Evolutionary conservation across 64 coral and sea anemone species (phyloP).

Genomic region (Platygyra sinensis): DNA sequence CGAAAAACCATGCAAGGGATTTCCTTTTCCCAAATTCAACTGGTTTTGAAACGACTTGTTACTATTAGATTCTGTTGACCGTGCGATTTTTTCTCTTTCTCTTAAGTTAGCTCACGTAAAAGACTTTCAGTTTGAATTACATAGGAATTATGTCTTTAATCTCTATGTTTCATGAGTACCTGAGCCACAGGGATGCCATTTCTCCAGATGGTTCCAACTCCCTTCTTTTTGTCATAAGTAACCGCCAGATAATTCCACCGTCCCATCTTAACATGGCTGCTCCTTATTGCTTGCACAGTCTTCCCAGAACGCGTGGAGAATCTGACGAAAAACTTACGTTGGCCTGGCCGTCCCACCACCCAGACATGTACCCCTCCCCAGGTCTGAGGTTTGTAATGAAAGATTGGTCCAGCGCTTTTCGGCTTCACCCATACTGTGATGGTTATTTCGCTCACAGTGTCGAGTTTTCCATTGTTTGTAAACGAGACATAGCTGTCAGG

Average conservation of each 20-base stretch:
- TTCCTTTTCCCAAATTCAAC: no score
- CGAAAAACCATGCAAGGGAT: no score
- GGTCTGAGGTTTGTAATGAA: constrained; percentile 43
- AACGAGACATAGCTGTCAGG: constrained; percentile 46
- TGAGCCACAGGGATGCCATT: constrained; percentile 35
- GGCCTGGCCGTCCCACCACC: constrained; percentile 12
- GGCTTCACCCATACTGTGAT: constrained; percentile 62
- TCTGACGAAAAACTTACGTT: constrained; percentile 17
- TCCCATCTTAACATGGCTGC: constrained; percentile 44
- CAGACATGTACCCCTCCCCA: constrained; percentile 61
- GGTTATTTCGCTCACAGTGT: constrained; percentile 33
- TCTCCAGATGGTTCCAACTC: constrained; percentile 46
- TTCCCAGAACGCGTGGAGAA: constrained; percentile 41
- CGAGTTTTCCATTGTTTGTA: constrained; percentile 53
- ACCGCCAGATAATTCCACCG: constrained; percentile 58
- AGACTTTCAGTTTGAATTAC: no score
- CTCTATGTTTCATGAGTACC: background rate
- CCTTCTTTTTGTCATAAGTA: constrained; percentile 43
- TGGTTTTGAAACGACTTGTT: no score
- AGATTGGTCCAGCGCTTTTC: constrained; percentile 44
- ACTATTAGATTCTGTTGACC: no score
- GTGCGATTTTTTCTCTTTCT: no score
- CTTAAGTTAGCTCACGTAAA: no score
- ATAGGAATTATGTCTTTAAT: no score
- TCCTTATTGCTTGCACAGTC: constrained; percentile 35